Conservation (phyloP, 2,797 vertebrate genomes). For the Bucorvus abyssinicus region DNA sequence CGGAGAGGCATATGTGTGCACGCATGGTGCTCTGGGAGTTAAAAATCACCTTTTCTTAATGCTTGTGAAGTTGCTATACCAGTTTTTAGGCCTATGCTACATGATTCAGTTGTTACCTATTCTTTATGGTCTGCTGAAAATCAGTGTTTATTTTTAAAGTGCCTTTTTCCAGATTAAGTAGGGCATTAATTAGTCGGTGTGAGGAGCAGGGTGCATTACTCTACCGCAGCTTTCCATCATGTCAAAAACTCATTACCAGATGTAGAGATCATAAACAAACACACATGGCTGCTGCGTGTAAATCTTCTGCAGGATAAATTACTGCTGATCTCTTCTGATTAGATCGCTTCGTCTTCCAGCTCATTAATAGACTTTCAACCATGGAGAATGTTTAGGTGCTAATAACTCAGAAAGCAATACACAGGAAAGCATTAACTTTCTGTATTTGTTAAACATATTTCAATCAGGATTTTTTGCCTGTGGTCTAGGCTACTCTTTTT, state of each 20-base stretch:
- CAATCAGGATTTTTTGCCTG: neutral
- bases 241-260: constrained; percentile 47
- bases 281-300: constrained; percentile 41
- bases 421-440: neutral
- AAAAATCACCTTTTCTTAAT: neutral
- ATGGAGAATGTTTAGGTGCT: neutral
- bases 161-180: constrained; percentile 26
- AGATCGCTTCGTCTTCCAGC: constrained; percentile 26
- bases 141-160: constrained; percentile 50
- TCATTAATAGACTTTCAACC: constrained; percentile 24
- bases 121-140: constrained; percentile 28
- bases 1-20: neutral
- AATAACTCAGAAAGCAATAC: neutral
- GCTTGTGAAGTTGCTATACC: neutral
- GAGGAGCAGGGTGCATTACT: constrained; percentile 22
- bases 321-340: constrained; percentile 22
- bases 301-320: constrained; percentile 48
- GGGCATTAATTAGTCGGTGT: constrained; percentile 36
- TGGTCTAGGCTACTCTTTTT: neutral
- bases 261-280: constrained; percentile 54
- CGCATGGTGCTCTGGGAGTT: neutral
- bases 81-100: neutral
- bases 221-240: constrained; percentile 23
- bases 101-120: neutral
- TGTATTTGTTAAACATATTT: constrained; percentile 12